Percentiles rank a stretch among this genome's conserved stretches.
These are phyloP conservation scores for Coptotermes formosanus DNA, from an alignment of 1,140 invertebrate genomes.

Conservation along the genomic window DNA sequence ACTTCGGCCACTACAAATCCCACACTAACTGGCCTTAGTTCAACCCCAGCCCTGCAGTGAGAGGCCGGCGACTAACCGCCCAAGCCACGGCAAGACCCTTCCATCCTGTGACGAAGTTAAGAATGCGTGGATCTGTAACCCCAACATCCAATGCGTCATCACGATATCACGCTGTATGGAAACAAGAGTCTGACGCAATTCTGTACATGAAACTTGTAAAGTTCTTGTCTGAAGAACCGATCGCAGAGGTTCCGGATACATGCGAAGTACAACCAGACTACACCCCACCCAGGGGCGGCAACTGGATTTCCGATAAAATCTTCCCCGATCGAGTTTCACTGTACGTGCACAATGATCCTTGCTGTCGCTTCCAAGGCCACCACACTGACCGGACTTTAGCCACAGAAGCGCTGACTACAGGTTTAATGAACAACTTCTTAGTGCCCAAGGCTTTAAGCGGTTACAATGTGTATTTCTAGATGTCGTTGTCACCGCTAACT, in stretches of 20 bases:
- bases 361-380: neutral
- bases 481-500: neutral
- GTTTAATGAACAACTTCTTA: neutral
- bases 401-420: neutral
- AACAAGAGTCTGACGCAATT: no score
- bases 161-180: no score
- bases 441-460: neutral
- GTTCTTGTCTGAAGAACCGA: neutral
- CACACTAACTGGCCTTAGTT: no score
- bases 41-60: no score
- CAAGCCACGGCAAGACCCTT: no score
- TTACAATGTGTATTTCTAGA: neutral
- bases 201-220: no score
- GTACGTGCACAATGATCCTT: neutral
- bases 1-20: no score
- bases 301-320: neutral
- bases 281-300: neutral
- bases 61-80: no score
- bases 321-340: neutral
- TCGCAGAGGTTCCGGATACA: neutral
- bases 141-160: no score
- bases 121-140: no score
- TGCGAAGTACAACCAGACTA: neutral
- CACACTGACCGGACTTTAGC: neutral
- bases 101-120: no score